Evolutionary conservation across 2,888 invertebrate species (phyloP), one percentile per base, ranked within the genome.

Genomic region (Macaria notata): DNA sequence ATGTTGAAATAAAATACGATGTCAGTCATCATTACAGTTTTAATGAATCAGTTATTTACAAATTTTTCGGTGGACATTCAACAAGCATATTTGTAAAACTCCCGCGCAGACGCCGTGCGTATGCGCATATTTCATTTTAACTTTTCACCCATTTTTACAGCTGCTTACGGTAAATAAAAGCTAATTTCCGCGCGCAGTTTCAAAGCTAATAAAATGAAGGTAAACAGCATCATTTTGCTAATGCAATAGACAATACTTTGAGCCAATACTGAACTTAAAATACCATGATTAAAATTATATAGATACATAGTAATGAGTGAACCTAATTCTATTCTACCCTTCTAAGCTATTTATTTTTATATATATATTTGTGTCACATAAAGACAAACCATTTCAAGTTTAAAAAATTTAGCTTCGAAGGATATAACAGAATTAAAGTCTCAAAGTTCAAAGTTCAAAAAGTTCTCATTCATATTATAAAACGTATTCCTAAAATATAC

Each of bases 21-120:
- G 43, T 80, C 79, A 81, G 81, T 90, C 88, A 84, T 89, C 83
- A 86, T 87, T 83, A 80, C 73, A 73, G 33, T 36, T 84, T 66
- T 86, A 88, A 87, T 88, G 84, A 86, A 80, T 83, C 80, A 69
- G 78, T 87, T 88, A 87, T 86, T 83, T 88, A 88, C 86, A 88
- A 87, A 86, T 84, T 76, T 80, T 78, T 88, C 89, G 89, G 90
- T 89, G 90, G 90, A 88, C 78, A 83, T 82, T 84, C 79, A 83
- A 80, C 79, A 80, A 80, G 79, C 78, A 69, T 75, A 69, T 68
- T 61, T 64, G 39, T 65, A 61, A 69, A 68, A 61, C 64, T 54
- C 57, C 1, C 53, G 69, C 71, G 75, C 78, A 72, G 71, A 78
- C 76, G 64, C 64, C 53, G 66, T 68, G 65, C 53, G 66, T 68